These are phyloP conservation scores for Lochmaea capreae DNA, from an alignment of 2,888 invertebrate species.

Conservation along the genomic window DNA sequence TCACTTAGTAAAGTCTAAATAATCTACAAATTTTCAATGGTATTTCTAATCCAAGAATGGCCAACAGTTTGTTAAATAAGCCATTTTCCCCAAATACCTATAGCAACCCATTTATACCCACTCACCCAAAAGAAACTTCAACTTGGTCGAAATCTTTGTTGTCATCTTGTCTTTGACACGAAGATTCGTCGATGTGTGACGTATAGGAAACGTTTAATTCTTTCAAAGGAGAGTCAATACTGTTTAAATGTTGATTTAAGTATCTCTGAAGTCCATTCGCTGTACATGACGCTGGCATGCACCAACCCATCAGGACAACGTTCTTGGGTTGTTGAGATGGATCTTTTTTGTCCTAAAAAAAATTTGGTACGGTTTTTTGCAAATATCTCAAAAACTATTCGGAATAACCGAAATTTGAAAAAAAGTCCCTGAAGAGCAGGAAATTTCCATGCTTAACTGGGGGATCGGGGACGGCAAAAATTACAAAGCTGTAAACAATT, in stretches of 20 bases:
- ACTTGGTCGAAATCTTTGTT: slow-evolving; percentile 49
- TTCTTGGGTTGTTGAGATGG: slow-evolving; percentile 56
- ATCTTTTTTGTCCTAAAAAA: slow-evolving; percentile 52
- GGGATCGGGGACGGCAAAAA: too few species aligned
- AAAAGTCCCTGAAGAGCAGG: too few species aligned
- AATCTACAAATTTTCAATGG: neutral
- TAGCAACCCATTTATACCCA: slow-evolving; percentile 1
- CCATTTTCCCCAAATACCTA: neutral
- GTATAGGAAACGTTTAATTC: slow-evolving; percentile 50
- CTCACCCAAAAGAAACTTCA: slow-evolving; percentile 54
- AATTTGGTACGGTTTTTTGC: neutral
- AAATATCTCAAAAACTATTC: neutral
- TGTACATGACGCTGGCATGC: slow-evolving; percentile 56
- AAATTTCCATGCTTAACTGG: too few species aligned
- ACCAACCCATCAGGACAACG: slow-evolving; percentile 54
- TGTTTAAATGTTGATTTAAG: slow-evolving; percentile 49
- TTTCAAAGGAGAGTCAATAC: slow-evolving; percentile 56
- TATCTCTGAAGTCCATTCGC: slow-evolving; percentile 50
- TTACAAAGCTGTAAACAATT: too few species aligned
- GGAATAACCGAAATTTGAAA: too few species aligned
- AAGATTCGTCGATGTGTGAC: slow-evolving; percentile 45
- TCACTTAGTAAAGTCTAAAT: neutral
- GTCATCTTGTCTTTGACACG: slow-evolving; percentile 50
- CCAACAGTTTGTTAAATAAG: too few species aligned
- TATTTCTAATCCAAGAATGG: too few species aligned